Conservation (phyloP, 2,113 vertebrate species). For the Dolichotis patagonum region DNA sequence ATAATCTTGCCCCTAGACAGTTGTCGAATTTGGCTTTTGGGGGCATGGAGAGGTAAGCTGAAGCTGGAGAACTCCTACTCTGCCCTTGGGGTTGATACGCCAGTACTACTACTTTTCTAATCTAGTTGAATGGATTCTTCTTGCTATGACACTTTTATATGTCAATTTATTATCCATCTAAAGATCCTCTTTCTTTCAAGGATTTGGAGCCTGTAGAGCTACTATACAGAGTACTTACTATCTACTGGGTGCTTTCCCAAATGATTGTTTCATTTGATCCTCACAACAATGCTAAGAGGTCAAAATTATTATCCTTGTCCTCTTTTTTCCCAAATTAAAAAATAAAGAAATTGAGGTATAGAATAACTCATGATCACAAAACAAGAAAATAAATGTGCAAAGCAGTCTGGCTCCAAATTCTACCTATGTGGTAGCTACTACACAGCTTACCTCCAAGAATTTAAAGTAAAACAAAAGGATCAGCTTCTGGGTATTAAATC, state of each 20-base stretch:
- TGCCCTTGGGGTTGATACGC: neutral
- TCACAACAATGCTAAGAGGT: neutral
- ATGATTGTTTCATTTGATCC: neutral
- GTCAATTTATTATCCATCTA: constrained; percentile 25
- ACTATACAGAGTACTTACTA: neutral
- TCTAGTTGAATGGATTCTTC: neutral
- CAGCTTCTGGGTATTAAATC: neutral
- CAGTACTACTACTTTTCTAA: neutral
- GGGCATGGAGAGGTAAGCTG: neutral
- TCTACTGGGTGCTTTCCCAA: neutral
- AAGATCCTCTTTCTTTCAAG: neutral
- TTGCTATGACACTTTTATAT: neutral
- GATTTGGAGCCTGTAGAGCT: neutral
- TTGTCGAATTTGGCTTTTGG: neutral
- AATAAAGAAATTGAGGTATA: neutral
- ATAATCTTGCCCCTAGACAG: neutral
- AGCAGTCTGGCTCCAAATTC: neutral
- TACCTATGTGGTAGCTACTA: neutral
- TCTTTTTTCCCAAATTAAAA: neutral
- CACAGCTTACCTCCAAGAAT: neutral
- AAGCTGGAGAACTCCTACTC: neutral
- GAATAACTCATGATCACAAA: neutral
- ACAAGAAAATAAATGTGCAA: neutral
- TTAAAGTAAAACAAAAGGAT: constrained; percentile 8
- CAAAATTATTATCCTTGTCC: neutral